Conservation (phyloP, 2,113 vertebrate genomes). For the Fulmarus glacialis region DNA sequence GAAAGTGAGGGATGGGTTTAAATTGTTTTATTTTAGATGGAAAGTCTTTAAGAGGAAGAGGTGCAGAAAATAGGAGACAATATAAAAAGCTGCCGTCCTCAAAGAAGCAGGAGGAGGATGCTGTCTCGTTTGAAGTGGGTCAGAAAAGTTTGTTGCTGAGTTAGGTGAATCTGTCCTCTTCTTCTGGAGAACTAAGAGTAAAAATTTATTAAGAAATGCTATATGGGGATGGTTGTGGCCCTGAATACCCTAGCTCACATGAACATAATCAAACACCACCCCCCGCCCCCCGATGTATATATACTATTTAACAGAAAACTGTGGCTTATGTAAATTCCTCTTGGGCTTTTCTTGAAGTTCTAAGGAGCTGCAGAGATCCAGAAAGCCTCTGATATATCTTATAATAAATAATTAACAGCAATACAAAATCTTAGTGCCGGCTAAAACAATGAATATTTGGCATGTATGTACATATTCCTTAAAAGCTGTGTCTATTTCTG, state of each 20-base stretch:
- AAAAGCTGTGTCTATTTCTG: neutral
- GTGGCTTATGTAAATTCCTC: rapidly evolving
- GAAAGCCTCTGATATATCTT: neutral
- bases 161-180: neutral
- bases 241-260: neutral
- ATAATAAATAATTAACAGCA: neutral
- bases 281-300: neutral
- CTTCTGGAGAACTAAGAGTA: rapidly evolving
- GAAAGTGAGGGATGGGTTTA: neutral
- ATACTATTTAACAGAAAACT: neutral
- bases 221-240: neutral
- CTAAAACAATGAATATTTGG: neutral
- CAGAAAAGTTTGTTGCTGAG: neutral
- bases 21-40: neutral
- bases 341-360: neutral
- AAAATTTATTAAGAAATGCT: neutral
- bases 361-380: neutral
- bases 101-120: neutral
- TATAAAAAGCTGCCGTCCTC: neutral
- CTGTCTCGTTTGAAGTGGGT: neutral
- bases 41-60: neutral
- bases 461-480: neutral
- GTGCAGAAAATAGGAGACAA: neutral
- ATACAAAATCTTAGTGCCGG: neutral
- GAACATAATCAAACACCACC: neutral